Percentiles rank a stretch among this genome's conserved stretches.
phyloP scores from a whole-genome alignment of 2,888 invertebrate genomes.

The Panopea generosa region DNA sequence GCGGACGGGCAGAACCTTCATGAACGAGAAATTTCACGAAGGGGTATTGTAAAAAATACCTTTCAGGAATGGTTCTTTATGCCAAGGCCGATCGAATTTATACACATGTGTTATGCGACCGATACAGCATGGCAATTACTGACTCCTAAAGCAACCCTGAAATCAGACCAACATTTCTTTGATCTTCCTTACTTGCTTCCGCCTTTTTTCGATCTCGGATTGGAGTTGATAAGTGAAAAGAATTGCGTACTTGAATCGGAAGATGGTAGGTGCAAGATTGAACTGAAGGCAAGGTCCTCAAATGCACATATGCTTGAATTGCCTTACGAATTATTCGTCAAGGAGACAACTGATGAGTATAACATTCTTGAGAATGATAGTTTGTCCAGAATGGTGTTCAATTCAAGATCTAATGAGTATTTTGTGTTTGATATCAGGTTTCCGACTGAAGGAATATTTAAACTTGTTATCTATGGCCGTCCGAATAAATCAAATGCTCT shows the following conservation, averaged over 20 bases:
- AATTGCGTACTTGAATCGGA: constrained; percentile 32
- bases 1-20: neutral
- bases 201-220: constrained; percentile 57
- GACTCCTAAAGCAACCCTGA: neutral
- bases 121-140: constrained; percentile 58
- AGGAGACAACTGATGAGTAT: constrained; percentile 27
- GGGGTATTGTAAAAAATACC: constrained; percentile 36
- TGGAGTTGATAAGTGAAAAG: constrained; percentile 34
- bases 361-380: neutral
- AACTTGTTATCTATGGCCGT: constrained; percentile 59
- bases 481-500: constrained; percentile 45
- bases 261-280: constrained; percentile 42
- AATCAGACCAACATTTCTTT: constrained; percentile 38
- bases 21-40: constrained; percentile 6
- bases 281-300: constrained; percentile 42
- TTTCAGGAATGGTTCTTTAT: constrained; percentile 65
- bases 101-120: constrained; percentile 53
- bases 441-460: constrained; percentile 51
- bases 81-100: constrained; percentile 55
- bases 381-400: constrained; percentile 54
- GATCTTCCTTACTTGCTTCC: constrained; percentile 56
- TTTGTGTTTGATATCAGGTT: constrained; percentile 58
- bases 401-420: constrained; percentile 49
- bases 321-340: constrained; percentile 54
- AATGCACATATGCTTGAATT: constrained; percentile 57